These are phyloP conservation scores for Chelmon rostratus DNA, from an alignment of 2,797 vertebrate species.

Conservation along the genomic window DNA sequence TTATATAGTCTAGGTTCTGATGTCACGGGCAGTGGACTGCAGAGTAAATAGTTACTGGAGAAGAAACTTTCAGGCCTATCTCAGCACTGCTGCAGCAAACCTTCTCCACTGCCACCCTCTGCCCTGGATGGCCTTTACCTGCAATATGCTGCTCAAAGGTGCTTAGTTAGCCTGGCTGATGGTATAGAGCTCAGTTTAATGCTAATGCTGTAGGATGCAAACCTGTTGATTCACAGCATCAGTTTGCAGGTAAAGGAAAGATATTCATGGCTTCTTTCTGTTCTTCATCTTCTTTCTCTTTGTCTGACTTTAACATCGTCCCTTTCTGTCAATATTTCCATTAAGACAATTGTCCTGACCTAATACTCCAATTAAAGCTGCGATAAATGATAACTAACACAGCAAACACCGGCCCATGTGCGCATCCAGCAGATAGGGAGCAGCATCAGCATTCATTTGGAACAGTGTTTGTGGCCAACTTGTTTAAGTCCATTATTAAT, in stretches of 20 bases:
- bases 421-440: too few relatives aligned
- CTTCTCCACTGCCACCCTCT: constrained; percentile 2
- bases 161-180: too few relatives aligned
- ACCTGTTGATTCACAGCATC: not conserved
- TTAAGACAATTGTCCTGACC: too few relatives aligned
- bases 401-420: too few relatives aligned
- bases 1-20: constrained; percentile 37
- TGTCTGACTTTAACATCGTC: not conserved
- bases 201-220: not conserved
- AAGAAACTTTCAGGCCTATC: not conserved
- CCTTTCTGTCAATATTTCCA: too few relatives aligned
- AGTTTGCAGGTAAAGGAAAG: not conserved
- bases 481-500: not conserved
- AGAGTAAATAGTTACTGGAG: constrained; percentile 39
- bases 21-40: constrained; percentile 35
- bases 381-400: too few relatives aligned
- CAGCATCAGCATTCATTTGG: too few relatives aligned
- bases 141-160: not conserved
- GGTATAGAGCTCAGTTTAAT: not conserved
- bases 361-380: too few relatives aligned
- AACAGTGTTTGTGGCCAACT: not conserved
- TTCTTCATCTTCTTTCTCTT: not conserved
- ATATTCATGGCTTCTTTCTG: not conserved
- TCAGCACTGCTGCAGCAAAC: not conserved
- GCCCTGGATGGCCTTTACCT: not conserved